Conservation (phyloP, 2,797 vertebrate species). For the Helostoma temminkii region DNA sequence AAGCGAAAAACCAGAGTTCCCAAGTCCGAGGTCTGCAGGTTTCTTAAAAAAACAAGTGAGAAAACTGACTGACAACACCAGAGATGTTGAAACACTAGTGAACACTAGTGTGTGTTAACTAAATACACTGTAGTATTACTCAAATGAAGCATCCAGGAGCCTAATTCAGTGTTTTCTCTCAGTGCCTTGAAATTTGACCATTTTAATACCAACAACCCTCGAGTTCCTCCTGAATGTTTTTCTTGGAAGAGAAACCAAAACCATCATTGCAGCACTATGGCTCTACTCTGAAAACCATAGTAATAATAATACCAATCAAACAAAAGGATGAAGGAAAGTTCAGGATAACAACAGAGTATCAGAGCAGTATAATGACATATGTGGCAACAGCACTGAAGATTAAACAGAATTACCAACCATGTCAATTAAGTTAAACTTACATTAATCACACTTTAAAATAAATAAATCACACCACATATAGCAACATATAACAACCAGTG, state of each 20-base stretch:
- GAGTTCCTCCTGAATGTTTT: background rate
- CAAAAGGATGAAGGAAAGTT: background rate
- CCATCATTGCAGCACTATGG: background rate
- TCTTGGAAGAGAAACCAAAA: too few species aligned
- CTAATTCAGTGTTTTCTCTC: background rate
- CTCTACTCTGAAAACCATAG: background rate
- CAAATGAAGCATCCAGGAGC: background rate
- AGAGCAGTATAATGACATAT: background rate
- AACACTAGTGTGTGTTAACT: background rate
- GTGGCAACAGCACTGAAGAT: background rate
- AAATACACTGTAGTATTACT: background rate
- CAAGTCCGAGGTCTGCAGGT: background rate
- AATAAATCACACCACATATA: background rate
- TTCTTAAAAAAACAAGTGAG: background rate
- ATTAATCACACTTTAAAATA: background rate
- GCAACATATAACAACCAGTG: background rate
- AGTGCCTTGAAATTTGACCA: background rate
- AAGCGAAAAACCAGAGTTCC: background rate
- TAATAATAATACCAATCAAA: background rate
- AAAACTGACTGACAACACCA: background rate
- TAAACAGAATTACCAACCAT: background rate
- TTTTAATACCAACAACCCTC: background rate
- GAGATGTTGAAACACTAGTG: too few species aligned
- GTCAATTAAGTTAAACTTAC: background rate
- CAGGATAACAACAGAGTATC: background rate